phyloP scores from a whole-genome alignment of 1,140 invertebrate species.

The Hypsibius dujardini region DNA sequence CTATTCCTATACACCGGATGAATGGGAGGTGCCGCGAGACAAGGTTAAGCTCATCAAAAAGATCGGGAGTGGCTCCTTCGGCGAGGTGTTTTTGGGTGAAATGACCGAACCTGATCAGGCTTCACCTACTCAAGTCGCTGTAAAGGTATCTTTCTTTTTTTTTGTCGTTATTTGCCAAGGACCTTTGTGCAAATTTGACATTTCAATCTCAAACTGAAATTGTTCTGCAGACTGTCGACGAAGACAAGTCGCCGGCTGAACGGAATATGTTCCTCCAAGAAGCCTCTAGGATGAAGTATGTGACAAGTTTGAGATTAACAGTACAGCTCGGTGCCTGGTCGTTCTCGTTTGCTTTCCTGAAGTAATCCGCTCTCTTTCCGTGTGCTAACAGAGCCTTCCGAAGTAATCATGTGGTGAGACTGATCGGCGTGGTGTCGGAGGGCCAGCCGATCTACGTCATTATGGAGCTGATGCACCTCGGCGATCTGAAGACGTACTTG shows the following conservation, averaged over 20 bases:
- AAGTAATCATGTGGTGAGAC: conserved; percentile 75
- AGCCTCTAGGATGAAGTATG: conserved; percentile 81
- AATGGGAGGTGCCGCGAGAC: conserved; percentile 79
- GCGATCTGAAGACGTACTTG: conserved; percentile 81
- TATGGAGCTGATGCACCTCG: conserved; percentile 91
- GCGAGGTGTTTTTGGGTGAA: conserved; percentile 68
- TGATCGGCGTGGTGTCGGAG: conserved; percentile 80
- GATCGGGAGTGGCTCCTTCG: conserved; percentile 85
- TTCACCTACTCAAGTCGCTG: conserved; percentile 46
- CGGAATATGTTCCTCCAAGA: conserved; percentile 84
- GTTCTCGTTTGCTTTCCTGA: conserved; percentile 23
- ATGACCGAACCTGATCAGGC: conserved; percentile 37
- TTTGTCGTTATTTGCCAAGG: too few species aligned
- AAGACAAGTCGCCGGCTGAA: conserved; percentile 63
- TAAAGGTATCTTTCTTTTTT: conserved; percentile 47
- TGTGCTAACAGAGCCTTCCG: conserved; percentile 51
- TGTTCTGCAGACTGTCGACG: conserved; percentile 54
- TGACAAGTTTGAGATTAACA: neutral
- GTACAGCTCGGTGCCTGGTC: neutral
- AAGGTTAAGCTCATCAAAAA: conserved; percentile 59
- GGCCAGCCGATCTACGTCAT: conserved; percentile 73
- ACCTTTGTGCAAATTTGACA: neutral
- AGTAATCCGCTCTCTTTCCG: conserved; percentile 21
- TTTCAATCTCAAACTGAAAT: conserved; percentile 18
- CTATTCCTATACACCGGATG: conserved; percentile 61